Base-by-base conservation (phyloP, 2,888 invertebrate genomes). In the Hyposoter didymator region DNA sequence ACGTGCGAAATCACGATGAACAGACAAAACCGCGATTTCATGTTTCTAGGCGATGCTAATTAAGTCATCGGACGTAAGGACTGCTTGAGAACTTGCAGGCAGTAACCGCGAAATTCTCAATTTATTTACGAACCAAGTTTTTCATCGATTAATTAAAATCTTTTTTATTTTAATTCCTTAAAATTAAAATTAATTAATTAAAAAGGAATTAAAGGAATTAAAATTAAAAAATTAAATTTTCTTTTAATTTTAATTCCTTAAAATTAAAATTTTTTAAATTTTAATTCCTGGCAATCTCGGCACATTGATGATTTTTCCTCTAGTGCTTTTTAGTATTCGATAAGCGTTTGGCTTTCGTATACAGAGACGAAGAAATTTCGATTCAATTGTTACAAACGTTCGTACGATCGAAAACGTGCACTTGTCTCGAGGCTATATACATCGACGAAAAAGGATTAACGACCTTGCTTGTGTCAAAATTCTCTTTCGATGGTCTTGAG, bases 401-500 rank as follows among this genome's bases (percentile, higher is more conserved):
- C 32, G 32, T 5, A n/a, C 8, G 35, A 69, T 45, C 17, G 47
- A 70, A 70, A 70, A 70, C 17, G 43, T 59, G 39, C 22, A 35
- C 28, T 47, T 47, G 62, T 35, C 43, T 4, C 47, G 28, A 64
- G 59, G 39, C 45, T 32, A 28, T 49, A 39, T 19, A 28, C 69
- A 39, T 19, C 7, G n/a, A 52, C 14, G 8, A 59, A 74, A 47
- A 64, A 49, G 32, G 19, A 47, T 75, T 64, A 3, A 14, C 47
- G 47, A 75, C 64, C 64, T 75, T 64, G n/a, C 19, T 47, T 35
- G n/a, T 64, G 74, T 32, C 75, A 64, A 75, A 75, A 75, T 64
- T 64, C 10, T 47, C 5, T 64, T 75, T 64, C 47, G 14, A 75
- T 17, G 35, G 64, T 19, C 7, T 75, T 64, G 64, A 64, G 55